Percentiles rank a stretch among this genome's conserved stretches.
Evolutionary conservation across 2,113 vertebrate genomes (phyloP).

Genomic region (Cheilinus undulatus): DNA sequence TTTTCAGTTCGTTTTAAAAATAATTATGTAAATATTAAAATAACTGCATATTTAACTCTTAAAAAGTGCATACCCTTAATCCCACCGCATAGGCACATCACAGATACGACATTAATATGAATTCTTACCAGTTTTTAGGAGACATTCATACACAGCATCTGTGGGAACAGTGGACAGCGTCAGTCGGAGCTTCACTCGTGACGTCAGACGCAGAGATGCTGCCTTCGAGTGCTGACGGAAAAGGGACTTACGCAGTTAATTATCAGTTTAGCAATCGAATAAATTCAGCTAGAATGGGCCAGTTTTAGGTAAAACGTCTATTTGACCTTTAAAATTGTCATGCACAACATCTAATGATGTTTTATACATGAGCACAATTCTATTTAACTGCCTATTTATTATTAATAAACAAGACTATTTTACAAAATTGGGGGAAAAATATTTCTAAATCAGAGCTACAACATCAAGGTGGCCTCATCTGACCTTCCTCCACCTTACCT

Average conservation of each 20-base stretch:
- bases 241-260: neutral
- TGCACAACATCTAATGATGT: too few relatives aligned
- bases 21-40: neutral
- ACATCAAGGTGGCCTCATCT: too few relatives aligned
- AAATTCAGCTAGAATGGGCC: too few relatives aligned
- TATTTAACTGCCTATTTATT: too few relatives aligned
- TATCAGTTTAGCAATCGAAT: too few relatives aligned
- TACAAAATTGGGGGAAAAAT: too few relatives aligned
- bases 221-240: constrained; percentile 29
- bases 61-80: neutral
- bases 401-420: too few relatives aligned
- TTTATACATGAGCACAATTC: too few relatives aligned
- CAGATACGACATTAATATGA: neutral
- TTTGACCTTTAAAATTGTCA: too few relatives aligned
- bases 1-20: neutral
- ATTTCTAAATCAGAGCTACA: too few relatives aligned
- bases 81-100: neutral
- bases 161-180: constrained; percentile 18
- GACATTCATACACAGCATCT: constrained; percentile 36
- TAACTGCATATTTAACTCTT: neutral
- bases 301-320: too few relatives aligned
- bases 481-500: too few relatives aligned
- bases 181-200: constrained; percentile 47
- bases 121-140: constrained; percentile 55
- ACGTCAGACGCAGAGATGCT: constrained; percentile 61